Evolutionary conservation across 2,113 vertebrate genomes (phyloP).

Genomic region (Cololabis saira): DNA sequence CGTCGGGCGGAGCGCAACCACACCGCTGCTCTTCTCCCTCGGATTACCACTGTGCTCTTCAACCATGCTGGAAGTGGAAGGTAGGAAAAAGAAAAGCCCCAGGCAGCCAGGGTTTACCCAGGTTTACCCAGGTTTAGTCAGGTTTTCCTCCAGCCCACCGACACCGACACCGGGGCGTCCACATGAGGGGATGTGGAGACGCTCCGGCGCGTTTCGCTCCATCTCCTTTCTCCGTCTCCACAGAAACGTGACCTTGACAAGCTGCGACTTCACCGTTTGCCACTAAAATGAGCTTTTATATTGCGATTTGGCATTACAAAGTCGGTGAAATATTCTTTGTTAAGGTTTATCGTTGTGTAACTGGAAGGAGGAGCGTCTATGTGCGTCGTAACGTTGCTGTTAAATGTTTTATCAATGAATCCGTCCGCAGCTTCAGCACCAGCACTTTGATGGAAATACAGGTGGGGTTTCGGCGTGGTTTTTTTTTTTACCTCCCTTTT

Average conservation of each 20-base stretch:
- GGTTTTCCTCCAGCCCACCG: too few species aligned
- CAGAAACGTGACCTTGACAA: constrained; percentile 12
- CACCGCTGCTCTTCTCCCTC: constrained; percentile 44
- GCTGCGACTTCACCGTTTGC: not conserved
- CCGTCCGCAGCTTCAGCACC: not conserved
- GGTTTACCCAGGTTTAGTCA: too few species aligned
- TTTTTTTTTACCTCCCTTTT: not conserved
- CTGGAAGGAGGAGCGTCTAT: constrained; percentile 41
- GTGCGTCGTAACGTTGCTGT: constrained; percentile 38
- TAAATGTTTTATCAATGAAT: constrained; percentile 67
- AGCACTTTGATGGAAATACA: not conserved
- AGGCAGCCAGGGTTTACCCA: not conserved
- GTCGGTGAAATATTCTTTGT: not conserved
- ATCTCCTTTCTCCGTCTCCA: too few species aligned
- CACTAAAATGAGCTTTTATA: not conserved
- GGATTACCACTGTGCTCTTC: constrained; percentile 81
- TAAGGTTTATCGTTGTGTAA: constrained; percentile 47
- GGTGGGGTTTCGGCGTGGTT: not conserved
- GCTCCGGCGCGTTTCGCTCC: not conserved
- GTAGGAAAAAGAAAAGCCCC: constrained; percentile 53
- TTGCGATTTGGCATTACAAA: not conserved
- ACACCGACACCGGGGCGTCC: too few species aligned
- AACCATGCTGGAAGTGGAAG: constrained; percentile 83
- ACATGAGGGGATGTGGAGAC: not conserved
- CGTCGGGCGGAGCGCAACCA: constrained; percentile 37